Base-by-base conservation (phyloP, 2,888 invertebrate genomes). In the Lycia hirtaria region DNA sequence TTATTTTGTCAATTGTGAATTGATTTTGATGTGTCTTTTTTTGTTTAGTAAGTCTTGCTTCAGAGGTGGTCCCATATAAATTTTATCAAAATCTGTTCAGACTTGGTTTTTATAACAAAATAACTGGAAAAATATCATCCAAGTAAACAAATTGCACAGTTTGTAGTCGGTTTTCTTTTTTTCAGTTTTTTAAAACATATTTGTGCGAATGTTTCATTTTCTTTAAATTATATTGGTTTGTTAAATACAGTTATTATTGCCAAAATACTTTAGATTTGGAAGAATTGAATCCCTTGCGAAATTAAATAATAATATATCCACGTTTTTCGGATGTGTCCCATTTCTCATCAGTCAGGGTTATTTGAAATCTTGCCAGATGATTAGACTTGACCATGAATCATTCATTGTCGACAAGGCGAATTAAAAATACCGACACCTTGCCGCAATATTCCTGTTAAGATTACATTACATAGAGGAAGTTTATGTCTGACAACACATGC, bases 291-390 rank as follows among this genome's bases (percentile, higher is more conserved):
- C 35, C 24, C 38, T 24, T 38, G 26, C 15, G 30, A 19, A 54
- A 47, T 56, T 54, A 56, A 49, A 15, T 35, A 41, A 41, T 22
- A 37, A 22, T 38, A 47, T 20, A 37, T 14, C 32, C 19, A 12
- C 30, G 41, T 41, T 17, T 53, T 10, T 17, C 24, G 67, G 22
- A 38, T 12, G 26, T 22, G 14, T 50, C 37, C 49, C 9, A 12
- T 50, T 45, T 38, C 30, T 48, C 37, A 35, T 75, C 76, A 70
- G 73, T 74, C 76, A 80, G 71, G 75, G 75, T 75, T 76, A 74
- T 72, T 85, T 85, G 81, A 82, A 73, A 70, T 71, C 68, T 64
- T 82, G 83, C 83, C 83, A 84, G 76, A 66, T 67, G 61, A 66
- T 71, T 69, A 72, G 67, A 69, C 72, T 72, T 78, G 76, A 68